Percentiles rank a stretch among this genome's conserved stretches.
Evolutionary conservation across 2,797 vertebrate genomes (phyloP).

Genomic region (Spea hammondii): DNA sequence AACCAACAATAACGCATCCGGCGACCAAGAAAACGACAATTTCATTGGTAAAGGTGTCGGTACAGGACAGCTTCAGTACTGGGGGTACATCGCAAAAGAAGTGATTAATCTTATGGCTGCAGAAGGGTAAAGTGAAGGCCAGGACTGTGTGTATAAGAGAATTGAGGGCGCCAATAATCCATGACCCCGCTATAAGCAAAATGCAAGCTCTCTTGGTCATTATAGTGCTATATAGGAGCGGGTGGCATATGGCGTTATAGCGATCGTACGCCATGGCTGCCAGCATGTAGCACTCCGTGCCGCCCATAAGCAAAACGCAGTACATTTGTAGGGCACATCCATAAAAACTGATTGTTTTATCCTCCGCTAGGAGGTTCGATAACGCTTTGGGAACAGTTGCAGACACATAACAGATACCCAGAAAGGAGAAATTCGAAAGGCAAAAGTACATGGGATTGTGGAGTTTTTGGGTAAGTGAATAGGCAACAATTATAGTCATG

Average conservation of each 20-base stretch:
- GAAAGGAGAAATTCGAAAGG: conserved; percentile 11
- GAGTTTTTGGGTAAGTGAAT: neutral
- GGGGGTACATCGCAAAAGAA: conserved; percentile 63
- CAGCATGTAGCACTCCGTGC: conserved; percentile 7
- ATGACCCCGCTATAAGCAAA: conserved; percentile 1
- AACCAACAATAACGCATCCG: conserved; percentile 58
- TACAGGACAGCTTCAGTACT: conserved; percentile 61
- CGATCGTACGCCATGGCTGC: conserved; percentile 23
- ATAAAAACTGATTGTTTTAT: neutral
- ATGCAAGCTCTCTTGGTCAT: neutral
- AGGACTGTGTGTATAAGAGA: conserved; percentile 21
- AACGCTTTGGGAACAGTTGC: neutral
- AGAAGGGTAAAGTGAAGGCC: conserved; percentile 14
- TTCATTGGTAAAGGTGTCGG: conserved; percentile 56
- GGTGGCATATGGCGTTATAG: conserved; percentile 2
- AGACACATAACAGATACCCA: conserved; percentile 14
- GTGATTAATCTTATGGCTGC: conserved; percentile 16
- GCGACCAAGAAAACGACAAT: conserved; percentile 60
- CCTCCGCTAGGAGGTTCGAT: neutral
- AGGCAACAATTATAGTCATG: conserved; percentile 2
- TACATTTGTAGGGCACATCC: neutral
- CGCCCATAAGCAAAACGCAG: neutral
- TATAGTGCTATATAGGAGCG: neutral
- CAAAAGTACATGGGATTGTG: conserved; percentile 5
- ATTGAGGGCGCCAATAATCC: conserved; percentile 17